phyloP scores from a whole-genome alignment of 2,888 invertebrate genomes.

The Drosophila pseudotalamancana region DNA sequence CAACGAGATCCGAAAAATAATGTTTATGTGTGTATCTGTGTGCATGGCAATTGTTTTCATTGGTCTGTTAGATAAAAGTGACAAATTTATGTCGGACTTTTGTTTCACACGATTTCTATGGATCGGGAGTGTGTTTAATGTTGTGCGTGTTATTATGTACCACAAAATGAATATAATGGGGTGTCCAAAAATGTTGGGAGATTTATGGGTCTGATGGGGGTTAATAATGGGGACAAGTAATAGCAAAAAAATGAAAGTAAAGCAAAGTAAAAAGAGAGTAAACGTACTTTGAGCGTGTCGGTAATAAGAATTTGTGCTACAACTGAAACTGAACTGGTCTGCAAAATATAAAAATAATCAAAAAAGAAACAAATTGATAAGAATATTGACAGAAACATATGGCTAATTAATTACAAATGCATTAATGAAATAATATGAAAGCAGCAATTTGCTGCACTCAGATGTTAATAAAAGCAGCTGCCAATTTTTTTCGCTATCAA shows the following conservation, averaged over 20 bases:
- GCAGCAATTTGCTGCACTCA: neutral
- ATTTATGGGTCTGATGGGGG: conserved; percentile 27
- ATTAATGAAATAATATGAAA: conserved; percentile 17
- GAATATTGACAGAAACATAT: conserved; percentile 27
- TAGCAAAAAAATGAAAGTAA: conserved; percentile 13
- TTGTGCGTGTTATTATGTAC: conserved; percentile 25
- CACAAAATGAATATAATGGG: conserved; percentile 42
- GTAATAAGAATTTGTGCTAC: conserved; percentile 75
- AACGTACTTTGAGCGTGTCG: conserved; percentile 76
- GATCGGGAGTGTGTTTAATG: conserved; percentile 6
- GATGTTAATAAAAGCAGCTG: conserved; percentile 10
- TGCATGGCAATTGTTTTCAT: conserved; percentile 40
- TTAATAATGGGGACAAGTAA: conserved; percentile 24
- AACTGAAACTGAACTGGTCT: conserved; percentile 72
- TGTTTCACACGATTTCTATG: conserved; percentile 24
- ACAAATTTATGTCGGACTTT: conserved; percentile 42
- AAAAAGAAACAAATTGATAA: conserved; percentile 35
- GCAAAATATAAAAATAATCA: conserved; percentile 53
- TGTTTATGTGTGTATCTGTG: neutral
- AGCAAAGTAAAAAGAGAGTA: conserved; percentile 30
- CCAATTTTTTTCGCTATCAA: conserved; percentile 4
- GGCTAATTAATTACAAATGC: conserved; percentile 23
- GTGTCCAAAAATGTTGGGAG: conserved; percentile 22
- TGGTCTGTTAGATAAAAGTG: conserved; percentile 54
- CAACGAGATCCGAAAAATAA: conserved; percentile 12